Base-by-base conservation (phyloP, 2,888 invertebrate species). In the Campoplex nolae region DNA sequence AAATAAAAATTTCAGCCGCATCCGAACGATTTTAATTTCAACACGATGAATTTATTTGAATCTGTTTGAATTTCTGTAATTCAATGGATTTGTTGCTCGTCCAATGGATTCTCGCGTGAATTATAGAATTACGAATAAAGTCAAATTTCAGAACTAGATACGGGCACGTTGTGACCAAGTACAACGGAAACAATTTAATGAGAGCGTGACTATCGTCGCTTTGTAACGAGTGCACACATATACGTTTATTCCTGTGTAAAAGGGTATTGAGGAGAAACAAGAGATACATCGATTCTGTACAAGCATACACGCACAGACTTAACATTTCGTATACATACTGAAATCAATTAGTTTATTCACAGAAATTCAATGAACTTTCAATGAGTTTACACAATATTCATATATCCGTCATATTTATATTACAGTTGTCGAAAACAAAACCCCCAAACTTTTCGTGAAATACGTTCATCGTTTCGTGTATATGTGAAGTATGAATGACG, bases 201-300 rank as follows among this genome's bases (percentile, higher is more conserved):
- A 56, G 73, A 65, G 80, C 75, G 75, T 75, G 75, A 75, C 75
- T 75, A 75, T 75, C 75, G 75, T 58, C 23, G 56, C 75, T 58
- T 75, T n/a, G 54, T 7, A 71, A 58, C 48, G 38, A 62, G 65
- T 54, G 62, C 71, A 23, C 23, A 23, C 23, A 67, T 83, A 65
- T 74, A 51, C 13, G 56, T 56, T 42, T 18, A 42, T 51, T 56
- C 35, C n/a, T 67, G 28, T 54, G 18, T n/a, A 71, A n/a, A 56
- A 32, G n/a, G 56, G 51, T 4, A 16, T 51, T 2, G 35, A 28
- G 71, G 8, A 9, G 28, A 48, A 28, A 28, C 48, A 18, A 51
- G 51, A 23, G 71, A 71, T 32, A 51, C 51, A 48, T 71, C 45
- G 68, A 38, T n/a, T 45, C n/a, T 18, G n/a, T n/a, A 4, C 51